These are phyloP conservation scores for Neomorphus geoffroyi DNA, from an alignment of 2,797 vertebrate genomes.

Conservation along the genomic window DNA sequence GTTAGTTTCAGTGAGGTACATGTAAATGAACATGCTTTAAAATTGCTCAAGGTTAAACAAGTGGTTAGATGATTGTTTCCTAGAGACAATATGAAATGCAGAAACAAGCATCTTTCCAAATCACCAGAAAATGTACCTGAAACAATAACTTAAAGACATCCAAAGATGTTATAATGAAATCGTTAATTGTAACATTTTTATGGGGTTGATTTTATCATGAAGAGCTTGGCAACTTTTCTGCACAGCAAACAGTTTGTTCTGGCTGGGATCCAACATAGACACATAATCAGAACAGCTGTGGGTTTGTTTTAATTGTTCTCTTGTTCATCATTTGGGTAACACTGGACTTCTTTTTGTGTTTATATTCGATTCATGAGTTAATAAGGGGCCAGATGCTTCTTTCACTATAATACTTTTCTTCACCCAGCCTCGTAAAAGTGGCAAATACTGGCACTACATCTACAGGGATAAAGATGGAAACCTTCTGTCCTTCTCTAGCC, in stretches of 20 bases:
- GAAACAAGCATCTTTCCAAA: not conserved
- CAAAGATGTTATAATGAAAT: constrained; percentile 16
- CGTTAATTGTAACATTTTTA: constrained; percentile 3
- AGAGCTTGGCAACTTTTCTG: constrained; percentile 30
- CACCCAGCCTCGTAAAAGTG: not conserved
- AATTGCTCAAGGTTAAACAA: not conserved
- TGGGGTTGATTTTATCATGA: not conserved
- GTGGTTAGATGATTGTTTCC: not conserved
- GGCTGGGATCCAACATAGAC: constrained; percentile 12
- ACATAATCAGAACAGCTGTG: not conserved
- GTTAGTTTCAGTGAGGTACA: not conserved
- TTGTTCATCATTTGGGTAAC: not conserved
- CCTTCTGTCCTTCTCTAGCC: not conserved
- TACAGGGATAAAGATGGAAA: not conserved
- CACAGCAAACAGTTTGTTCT: constrained; percentile 15
- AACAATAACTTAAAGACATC: not conserved
- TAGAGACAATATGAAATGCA: not conserved
- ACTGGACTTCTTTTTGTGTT: not conserved
- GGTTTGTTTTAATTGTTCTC: constrained; percentile 6
- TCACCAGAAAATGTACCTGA: not conserved
- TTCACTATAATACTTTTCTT: not conserved
- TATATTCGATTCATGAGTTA: not conserved
- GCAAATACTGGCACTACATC: not conserved
- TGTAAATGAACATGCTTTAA: not conserved
- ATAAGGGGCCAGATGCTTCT: not conserved